Conservation (phyloP, 2,797 vertebrate genomes). For the Vireo griseus region DNA sequence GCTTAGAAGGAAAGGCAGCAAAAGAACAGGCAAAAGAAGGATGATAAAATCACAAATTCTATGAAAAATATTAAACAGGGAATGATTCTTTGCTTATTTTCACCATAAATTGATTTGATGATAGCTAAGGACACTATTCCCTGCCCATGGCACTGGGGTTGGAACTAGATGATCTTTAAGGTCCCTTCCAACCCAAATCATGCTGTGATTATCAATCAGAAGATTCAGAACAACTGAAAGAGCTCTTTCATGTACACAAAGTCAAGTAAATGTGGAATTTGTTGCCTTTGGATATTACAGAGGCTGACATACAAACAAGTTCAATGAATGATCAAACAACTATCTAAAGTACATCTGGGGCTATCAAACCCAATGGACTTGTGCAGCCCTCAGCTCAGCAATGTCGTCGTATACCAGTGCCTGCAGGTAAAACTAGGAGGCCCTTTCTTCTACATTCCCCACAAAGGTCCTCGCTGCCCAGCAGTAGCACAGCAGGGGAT, state of each 20-base stretch:
- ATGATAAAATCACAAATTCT: neutral
- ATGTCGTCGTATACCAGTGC: fast-evolving
- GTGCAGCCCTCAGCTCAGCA: neutral
- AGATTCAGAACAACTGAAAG: neutral
- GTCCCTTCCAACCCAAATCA: neutral
- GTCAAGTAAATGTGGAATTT: neutral
- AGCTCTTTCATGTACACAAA: neutral
- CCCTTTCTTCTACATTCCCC: neutral
- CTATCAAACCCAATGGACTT: neutral
- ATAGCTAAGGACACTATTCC: neutral
- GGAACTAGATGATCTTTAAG: neutral
- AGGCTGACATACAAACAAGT: neutral
- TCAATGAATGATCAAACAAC: neutral
- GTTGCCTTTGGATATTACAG: neutral
- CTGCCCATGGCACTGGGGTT: neutral
- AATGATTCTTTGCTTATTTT: neutral
- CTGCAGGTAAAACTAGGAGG: neutral
- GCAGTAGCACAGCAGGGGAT: neutral
- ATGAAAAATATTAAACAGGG: neutral
- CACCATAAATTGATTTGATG: neutral
- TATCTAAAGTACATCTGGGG: neutral
- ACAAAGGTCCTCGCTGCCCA: neutral
- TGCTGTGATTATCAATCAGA: neutral
- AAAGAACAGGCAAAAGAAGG: neutral
- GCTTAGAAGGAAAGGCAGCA: neutral